Percentiles rank a stretch among this genome's conserved stretches.
phyloP scores from a whole-genome alignment of 2,113 vertebrate species.

The Melanerpes formicivorus region DNA sequence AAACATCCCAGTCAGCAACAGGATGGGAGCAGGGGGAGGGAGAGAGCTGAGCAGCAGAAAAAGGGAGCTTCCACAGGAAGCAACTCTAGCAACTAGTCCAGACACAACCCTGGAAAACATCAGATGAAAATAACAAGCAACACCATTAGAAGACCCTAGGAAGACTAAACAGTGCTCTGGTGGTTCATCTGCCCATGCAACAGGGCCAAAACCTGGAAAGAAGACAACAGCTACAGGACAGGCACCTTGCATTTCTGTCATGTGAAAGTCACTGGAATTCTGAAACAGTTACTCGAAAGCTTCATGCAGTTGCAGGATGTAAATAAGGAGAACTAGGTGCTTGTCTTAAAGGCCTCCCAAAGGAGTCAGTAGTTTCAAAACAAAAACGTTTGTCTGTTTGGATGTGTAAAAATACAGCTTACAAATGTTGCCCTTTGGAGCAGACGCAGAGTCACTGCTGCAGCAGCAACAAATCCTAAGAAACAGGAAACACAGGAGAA shows the following conservation, averaged over 20 bases:
- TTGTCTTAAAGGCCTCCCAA: background rate
- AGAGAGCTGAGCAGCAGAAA: background rate
- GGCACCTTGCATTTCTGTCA: background rate
- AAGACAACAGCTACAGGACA: background rate
- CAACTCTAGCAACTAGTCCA: background rate
- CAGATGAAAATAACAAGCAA: background rate
- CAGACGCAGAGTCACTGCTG: background rate
- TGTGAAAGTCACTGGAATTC: background rate
- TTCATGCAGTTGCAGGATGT: background rate
- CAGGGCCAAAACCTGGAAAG: background rate
- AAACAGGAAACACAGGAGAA: background rate
- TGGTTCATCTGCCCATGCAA: background rate
- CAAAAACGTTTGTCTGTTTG: background rate
- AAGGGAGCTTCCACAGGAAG: conserved; percentile 6
- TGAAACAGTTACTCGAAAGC: background rate
- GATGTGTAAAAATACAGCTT: background rate
- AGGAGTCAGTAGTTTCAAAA: background rate
- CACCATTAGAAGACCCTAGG: background rate
- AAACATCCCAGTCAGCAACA: background rate
- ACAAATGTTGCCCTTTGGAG: background rate
- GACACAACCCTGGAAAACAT: background rate
- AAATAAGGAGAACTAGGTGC: background rate
- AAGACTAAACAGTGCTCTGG: background rate
- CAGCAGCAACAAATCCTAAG: background rate
- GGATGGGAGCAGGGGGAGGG: background rate